phyloP scores from a whole-genome alignment of 2,888 invertebrate species.

The Lumbricus terrestris region DNA sequence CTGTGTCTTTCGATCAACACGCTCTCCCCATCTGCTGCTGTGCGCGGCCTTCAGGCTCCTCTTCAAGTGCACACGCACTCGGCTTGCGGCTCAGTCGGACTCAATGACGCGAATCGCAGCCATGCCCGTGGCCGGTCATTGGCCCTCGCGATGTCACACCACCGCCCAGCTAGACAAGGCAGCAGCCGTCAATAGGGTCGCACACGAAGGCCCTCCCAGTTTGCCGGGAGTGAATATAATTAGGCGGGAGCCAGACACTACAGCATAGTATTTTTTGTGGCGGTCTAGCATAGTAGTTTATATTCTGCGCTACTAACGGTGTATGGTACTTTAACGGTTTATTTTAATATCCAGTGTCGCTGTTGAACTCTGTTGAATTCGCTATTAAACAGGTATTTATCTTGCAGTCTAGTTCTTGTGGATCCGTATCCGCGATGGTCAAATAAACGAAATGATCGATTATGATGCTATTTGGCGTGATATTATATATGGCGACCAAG shows the following conservation, averaged over 20 bases:
- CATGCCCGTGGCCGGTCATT: not conserved
- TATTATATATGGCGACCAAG: too few relatives aligned
- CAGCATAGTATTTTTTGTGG: not conserved
- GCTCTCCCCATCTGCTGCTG: not conserved
- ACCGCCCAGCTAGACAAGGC: not conserved
- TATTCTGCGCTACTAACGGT: not conserved
- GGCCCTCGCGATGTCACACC: not conserved
- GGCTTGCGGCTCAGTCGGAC: not conserved
- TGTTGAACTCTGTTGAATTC: not conserved
- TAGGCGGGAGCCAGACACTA: not conserved
- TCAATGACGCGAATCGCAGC: not conserved
- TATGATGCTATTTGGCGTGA: too few relatives aligned
- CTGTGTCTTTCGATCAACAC: not conserved
- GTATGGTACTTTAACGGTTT: not conserved
- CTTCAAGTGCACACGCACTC: not conserved
- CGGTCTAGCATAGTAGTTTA: not conserved
- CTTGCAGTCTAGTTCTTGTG: not conserved
- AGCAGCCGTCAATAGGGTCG: not conserved
- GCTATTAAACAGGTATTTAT: not conserved
- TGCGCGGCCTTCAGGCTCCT: not conserved
- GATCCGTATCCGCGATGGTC: too few relatives aligned
- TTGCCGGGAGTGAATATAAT: not conserved
- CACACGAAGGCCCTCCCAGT: conserved; percentile 10
- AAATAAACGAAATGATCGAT: too few relatives aligned
- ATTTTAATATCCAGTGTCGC: not conserved